Evolutionary conservation across 1,140 invertebrate species (phyloP), one percentile per base, ranked within the genome.

Genomic region (Drosophila kurseongensis): DNA sequence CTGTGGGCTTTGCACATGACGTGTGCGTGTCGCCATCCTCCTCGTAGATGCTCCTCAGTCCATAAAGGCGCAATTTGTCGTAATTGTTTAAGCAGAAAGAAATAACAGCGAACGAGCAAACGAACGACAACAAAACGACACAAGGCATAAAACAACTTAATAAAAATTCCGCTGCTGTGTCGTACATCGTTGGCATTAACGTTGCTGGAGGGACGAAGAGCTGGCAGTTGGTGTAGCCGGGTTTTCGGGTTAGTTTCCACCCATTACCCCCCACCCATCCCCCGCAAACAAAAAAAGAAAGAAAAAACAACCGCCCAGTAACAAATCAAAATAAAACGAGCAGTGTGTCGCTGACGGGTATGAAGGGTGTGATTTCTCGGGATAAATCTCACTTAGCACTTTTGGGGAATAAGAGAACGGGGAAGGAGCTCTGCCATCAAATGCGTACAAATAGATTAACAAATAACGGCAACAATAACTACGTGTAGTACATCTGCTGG

Each of bases 51-150:
- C 54, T 61, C 50, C 57, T 29, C 62, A 78, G 83, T 89, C 88
- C 83, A 91, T 91, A 91, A 91, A 91, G 78, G 84, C 83, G 89
- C 88, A 91, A 91, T 91, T 91, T 91, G 88, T 91, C 88, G 88
- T 91, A 91, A 91, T 91, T 91, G 88, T 91, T 91, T 91, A 91
- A 88, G 89, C 88, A 91, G 88, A 91, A 91, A 91, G 84, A 78
- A 86, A 75, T 78, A 85, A 83, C 77, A 80, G 68, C 80, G 65
- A 80, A 67, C 47, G 27, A 48, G 13, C 18, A n/a, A 41, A 9
- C 36, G 36, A 18, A 12, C 69, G 55, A 62, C 60, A 72, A 67
- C 65, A 78, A 80, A 75, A 75, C 77, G 69, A 80, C 73, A 69
- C 72, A 77, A 75, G 71, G 85, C 74, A 85, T 81, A 89, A 84